Percentiles rank a stretch among this genome's conserved stretches.
phyloP scores from a whole-genome alignment of 1,140 invertebrate genomes.

The Dolichoris vasculosae region DNA sequence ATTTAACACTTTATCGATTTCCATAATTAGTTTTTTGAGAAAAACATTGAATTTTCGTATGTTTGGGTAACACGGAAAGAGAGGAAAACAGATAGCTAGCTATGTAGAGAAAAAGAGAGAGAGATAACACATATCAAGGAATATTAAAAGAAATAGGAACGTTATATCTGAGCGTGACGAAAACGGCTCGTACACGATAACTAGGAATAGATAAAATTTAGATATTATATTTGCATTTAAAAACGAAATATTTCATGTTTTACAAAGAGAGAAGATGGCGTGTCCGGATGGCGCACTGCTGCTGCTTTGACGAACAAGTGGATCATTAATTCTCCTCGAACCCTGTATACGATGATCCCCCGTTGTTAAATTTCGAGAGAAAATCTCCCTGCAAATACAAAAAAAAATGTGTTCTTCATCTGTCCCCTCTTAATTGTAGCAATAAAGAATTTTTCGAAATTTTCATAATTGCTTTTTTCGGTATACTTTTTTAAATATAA shows the following conservation, averaged over 20 bases:
- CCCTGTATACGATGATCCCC: not conserved
- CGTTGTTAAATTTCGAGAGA: conserved; percentile 26
- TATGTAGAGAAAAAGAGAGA: not conserved
- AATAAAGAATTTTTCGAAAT: not conserved
- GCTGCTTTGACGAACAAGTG: not conserved
- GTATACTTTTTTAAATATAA: too few species aligned
- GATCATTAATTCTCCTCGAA: conserved; percentile 41
- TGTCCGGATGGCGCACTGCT: not conserved
- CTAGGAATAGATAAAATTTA: not conserved
- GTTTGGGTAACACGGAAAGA: not conserved
- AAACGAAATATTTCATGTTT: conserved; percentile 6
- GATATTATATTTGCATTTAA: not conserved
- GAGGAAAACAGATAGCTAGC: not conserved
- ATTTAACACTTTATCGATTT: not conserved
- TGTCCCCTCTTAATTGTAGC: not conserved
- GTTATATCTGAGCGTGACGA: not conserved
- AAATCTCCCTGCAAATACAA: conserved; percentile 26
- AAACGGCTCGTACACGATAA: not conserved
- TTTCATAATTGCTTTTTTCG: too few species aligned
- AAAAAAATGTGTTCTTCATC: not conserved
- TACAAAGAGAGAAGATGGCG: conserved; percentile 6
- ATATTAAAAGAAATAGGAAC: not conserved
- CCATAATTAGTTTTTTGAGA: not conserved
- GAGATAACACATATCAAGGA: not conserved
- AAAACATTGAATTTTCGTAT: not conserved